Conservation (phyloP, 2,797 vertebrate genomes). For the Natrix natrix region DNA sequence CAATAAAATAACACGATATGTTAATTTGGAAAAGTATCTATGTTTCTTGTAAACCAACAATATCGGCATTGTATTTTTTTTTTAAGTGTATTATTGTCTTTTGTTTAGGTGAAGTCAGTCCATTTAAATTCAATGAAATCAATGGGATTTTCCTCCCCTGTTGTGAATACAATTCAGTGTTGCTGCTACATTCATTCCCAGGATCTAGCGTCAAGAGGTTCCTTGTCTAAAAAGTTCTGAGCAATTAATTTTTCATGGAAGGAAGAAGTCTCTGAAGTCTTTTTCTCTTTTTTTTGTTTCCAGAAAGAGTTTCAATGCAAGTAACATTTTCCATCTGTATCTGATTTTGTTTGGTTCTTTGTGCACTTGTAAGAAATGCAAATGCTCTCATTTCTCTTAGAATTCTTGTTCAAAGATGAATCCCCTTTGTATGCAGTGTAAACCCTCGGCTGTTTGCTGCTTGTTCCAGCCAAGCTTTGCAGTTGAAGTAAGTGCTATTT, state of each 20-base stretch:
- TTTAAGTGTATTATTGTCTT: neutral
- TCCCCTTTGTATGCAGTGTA: neutral
- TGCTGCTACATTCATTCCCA: neutral
- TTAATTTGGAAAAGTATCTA: neutral
- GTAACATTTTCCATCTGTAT: neutral
- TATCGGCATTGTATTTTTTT: neutral
- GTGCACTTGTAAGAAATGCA: neutral
- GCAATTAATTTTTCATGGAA: neutral
- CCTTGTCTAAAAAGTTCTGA: neutral
- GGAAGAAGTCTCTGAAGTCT: neutral
- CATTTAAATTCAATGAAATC: neutral
- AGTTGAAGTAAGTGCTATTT: accelerated
- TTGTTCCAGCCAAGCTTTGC: neutral
- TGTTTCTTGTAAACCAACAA: neutral
- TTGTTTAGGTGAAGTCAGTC: neutral
- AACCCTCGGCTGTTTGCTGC: neutral
- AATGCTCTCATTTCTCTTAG: neutral
- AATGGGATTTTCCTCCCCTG: neutral
- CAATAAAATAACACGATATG: neutral
- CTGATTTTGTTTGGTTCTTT: neutral
- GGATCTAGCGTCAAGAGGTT: neutral
- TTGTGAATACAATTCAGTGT: neutral
- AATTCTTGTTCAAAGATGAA: neutral
- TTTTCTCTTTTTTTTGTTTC: neutral
- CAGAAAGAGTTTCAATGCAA: neutral